phyloP scores from a whole-genome alignment of 2,888 invertebrate species.

The Hemistola chrysoprasaria region DNA sequence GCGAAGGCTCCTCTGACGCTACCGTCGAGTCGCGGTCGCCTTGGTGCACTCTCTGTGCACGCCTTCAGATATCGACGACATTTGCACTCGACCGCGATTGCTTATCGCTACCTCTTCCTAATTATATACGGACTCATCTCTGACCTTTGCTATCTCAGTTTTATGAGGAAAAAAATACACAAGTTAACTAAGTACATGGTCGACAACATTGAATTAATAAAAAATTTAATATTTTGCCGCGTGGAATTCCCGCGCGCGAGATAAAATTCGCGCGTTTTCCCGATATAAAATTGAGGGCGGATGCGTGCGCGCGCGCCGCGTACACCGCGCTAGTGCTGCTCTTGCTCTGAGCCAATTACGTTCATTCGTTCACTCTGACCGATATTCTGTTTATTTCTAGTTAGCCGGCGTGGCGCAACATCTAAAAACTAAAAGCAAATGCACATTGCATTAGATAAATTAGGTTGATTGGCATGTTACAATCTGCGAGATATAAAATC shows the following conservation, averaged over 20 bases:
- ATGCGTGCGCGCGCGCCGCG: constrained; percentile 72
- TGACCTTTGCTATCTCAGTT: constrained; percentile 52
- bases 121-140: constrained; percentile 47
- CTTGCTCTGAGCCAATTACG: constrained; percentile 68
- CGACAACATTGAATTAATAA: no score
- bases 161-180: no score
- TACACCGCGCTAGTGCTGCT: constrained; percentile 66
- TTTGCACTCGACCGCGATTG: constrained; percentile 73
- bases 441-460: constrained; percentile 73
- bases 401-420: constrained; percentile 68
- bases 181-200: no score
- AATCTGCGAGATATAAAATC: not conserved
- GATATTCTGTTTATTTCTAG: constrained; percentile 80
- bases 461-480: constrained; percentile 18
- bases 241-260: constrained; percentile 20
- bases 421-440: constrained; percentile 75
- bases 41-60: constrained; percentile 29
- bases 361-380: constrained; percentile 75
- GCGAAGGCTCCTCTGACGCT: constrained; percentile 63
- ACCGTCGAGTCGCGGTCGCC: constrained; percentile 36
- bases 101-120: constrained; percentile 68
- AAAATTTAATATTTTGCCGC: constrained; percentile 5
- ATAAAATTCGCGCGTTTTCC: constrained; percentile 59
- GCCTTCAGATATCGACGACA: constrained; percentile 53
- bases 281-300: constrained; percentile 41